Base-by-base conservation (phyloP, 2,888 invertebrate species). In the Liodrosophila aerea region DNA sequence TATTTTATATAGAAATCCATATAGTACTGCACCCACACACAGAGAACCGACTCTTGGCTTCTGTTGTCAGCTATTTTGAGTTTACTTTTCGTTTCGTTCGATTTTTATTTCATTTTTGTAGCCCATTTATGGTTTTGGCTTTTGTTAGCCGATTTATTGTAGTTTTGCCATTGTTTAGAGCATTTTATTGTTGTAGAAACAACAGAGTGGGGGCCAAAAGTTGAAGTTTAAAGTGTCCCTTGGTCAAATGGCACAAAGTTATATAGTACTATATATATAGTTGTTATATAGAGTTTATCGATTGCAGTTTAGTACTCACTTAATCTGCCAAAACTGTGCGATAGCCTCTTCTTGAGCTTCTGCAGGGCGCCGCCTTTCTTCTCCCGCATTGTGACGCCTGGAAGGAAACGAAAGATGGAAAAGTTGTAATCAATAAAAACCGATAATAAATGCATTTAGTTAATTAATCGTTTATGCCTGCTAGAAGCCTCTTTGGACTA, bases 311-410 rank as follows among this genome's bases (percentile, higher is more conserved):
- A 12, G 2, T 64, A 96, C 97, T 97, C 92, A 98, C 97, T 96
- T 91, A 98, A 93, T 93, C 97, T 93, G 90, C 97, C 97, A 92
- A 98, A 97, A 92, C 97, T 97, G 91, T 97, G 96, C 89, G 97
- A 97, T 89, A 98, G 94, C 91, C 97, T 94, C 92, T 97, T 97
- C 92, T 97, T 96, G 88, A 98, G 93, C 92, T 97, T 97, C 92
- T 98, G 97, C 90, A 97, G 93, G 81, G 97, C 96, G 87, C 96
- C 96, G 82, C 95, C 95, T 91, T 96, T 96, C 91, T 97, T 97
- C 91, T 97, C 96, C 90, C 96, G 93, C 95, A 96, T 96, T 89
- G 96, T 95, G 91, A 97, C 96, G 91, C 93, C 94, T 92, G 93
- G 80, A 90, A 91, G 84, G 91, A 81, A 61, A 76, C 58, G 73